Conservation (phyloP, 2,797 vertebrate species). For the Knipowitschia caucasica region DNA sequence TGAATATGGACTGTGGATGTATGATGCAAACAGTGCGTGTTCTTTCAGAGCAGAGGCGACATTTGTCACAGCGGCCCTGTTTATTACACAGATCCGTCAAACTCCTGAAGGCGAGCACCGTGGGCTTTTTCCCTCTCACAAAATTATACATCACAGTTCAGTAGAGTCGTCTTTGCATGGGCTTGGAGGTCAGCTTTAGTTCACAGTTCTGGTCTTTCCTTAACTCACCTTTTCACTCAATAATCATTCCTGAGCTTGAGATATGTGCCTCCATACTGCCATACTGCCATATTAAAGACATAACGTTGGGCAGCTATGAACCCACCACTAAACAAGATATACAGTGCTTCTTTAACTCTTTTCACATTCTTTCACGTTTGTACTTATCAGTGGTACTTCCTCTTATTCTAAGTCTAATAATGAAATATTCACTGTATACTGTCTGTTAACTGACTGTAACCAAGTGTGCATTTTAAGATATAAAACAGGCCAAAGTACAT, state of each 20-base stretch:
- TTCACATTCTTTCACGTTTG: too few species aligned
- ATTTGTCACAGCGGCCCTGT: neutral
- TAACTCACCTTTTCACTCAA: neutral
- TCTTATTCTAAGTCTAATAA: too few species aligned
- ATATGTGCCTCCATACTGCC: neutral
- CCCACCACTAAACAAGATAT: too few species aligned
- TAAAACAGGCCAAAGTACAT: too few species aligned
- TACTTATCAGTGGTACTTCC: too few species aligned
- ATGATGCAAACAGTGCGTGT: neutral
- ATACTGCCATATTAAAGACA: too few species aligned
- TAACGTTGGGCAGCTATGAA: too few species aligned
- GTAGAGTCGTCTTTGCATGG: too few species aligned
- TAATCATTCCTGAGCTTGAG: neutral
- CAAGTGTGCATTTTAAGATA: too few species aligned
- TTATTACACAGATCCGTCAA: slow-evolving; percentile 6
- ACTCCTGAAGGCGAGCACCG: neutral
- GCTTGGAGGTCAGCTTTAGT: neutral
- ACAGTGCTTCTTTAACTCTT: too few species aligned
- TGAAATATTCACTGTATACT: too few species aligned
- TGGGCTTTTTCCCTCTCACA: neutral
- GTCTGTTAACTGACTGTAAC: too few species aligned
- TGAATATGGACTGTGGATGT: neutral
- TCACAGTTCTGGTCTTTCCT: neutral
- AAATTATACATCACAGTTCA: neutral
- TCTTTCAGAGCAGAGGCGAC: neutral